phyloP scores from a whole-genome alignment of 2,113 vertebrate genomes.

The Psammodynastes pulverulentus region DNA sequence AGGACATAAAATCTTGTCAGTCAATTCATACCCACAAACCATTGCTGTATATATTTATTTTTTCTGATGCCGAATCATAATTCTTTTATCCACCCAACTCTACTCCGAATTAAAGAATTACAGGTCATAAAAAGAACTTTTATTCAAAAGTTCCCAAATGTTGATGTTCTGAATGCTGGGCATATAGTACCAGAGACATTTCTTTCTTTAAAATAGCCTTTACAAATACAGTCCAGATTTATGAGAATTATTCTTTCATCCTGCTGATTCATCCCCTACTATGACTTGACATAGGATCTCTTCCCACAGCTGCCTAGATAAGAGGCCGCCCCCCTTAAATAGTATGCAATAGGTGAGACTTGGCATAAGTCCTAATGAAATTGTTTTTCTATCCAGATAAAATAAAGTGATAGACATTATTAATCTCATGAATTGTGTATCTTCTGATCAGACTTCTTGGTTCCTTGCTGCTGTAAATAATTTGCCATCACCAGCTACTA shows the following conservation, averaged over 20 bases:
- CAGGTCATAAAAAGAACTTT: not conserved
- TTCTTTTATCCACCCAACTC: not conserved
- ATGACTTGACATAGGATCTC: not conserved
- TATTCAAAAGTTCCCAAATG: not conserved
- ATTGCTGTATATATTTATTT: not conserved
- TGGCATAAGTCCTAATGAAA: not conserved
- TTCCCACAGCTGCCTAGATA: not conserved
- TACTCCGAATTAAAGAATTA: not conserved
- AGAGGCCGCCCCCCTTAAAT: not conserved
- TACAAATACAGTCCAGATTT: not conserved
- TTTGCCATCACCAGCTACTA: not conserved
- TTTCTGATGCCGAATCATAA: not conserved
- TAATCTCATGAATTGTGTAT: not conserved
- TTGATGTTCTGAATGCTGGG: not conserved
- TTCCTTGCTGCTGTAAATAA: not conserved
- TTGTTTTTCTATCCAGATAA: not conserved
- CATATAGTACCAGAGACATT: not conserved
- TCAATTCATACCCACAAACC: not conserved
- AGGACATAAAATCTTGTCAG: not conserved
- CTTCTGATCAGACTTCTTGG: not conserved
- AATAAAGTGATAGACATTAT: not conserved
- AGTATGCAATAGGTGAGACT: not conserved
- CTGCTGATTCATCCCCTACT: not conserved
- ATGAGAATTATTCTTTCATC: not conserved
- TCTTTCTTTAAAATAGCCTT: not conserved